Evolutionary conservation across 2,113 vertebrate species (phyloP).

Genomic region (Grus americana): DNA sequence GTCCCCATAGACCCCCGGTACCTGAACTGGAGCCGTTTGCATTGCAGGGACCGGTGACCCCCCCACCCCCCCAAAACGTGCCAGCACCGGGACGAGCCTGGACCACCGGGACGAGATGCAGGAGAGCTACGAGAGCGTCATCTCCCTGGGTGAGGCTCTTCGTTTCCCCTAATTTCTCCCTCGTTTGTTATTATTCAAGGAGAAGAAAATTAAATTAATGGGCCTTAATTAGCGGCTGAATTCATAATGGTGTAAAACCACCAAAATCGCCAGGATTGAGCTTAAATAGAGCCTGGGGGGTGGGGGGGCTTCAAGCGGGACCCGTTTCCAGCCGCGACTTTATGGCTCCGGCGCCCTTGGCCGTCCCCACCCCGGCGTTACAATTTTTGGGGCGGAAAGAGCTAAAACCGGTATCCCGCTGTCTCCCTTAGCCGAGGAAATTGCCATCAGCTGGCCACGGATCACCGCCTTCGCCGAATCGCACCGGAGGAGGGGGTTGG

Average conservation of each 20-base stretch:
- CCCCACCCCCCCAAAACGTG: no score
- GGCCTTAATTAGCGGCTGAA: not conserved
- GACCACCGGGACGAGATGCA: not conserved
- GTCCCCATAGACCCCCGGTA: not conserved
- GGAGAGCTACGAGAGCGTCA: conserved; percentile 33
- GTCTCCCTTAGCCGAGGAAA: not conserved
- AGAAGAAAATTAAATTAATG: no score
- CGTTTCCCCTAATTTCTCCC: not conserved
- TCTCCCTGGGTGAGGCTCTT: conserved; percentile 4
- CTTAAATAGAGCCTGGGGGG: not conserved
- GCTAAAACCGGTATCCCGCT: not conserved
- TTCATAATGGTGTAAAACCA: not conserved
- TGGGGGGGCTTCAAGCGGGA: no score
- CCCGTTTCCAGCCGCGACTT: not conserved
- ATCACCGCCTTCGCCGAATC: conserved; percentile 32
- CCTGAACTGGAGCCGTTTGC: no score
- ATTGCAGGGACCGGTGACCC: not conserved
- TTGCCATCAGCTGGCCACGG: conserved; percentile 31
- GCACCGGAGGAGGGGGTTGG: not conserved
- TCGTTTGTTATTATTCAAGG: not conserved
- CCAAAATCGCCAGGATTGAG: not conserved
- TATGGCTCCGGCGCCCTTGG: not conserved
- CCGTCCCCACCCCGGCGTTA: not conserved
- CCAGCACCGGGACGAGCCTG: not conserved
- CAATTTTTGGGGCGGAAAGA: not conserved